Evolutionary conservation across 2,888 invertebrate species (phyloP).

Genomic region (Drosophila mimica): DNA sequence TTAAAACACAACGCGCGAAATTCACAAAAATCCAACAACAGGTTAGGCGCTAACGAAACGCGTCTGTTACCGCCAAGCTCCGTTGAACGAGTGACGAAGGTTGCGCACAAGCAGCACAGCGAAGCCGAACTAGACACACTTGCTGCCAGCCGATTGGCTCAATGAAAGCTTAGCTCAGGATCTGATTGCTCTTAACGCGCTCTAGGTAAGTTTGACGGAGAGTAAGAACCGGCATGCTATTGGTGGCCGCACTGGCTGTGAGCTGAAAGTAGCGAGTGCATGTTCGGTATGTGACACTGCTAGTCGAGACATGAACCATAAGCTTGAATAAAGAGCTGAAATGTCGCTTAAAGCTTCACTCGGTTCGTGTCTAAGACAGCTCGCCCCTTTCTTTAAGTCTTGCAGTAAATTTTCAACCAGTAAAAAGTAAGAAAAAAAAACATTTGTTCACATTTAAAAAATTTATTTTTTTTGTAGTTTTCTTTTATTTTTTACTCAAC

Average conservation of each 20-base stretch:
- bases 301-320: conserved; percentile 31
- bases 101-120: conserved; percentile 19
- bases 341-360: neutral
- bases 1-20: conserved; percentile 13
- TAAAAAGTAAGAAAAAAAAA: neutral
- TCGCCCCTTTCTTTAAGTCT: neutral
- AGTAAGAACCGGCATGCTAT: conserved; percentile 13
- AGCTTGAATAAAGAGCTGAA: neutral
- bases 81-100: conserved; percentile 47
- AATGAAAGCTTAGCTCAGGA: conserved; percentile 30
- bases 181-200: conserved; percentile 6
- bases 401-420: neutral
- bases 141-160: conserved; percentile 43
- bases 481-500: conserved; percentile 69
- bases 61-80: conserved; percentile 58
- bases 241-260: neutral
- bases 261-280: neutral
- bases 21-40: neutral
- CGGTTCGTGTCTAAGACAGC: neutral
- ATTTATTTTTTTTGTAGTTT: conserved; percentile 45
- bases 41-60: conserved; percentile 26
- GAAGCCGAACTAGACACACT: conserved; percentile 50
- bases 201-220: neutral
- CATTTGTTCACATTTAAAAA: conserved; percentile 70
- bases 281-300: conserved; percentile 22